Evolutionary conservation across 2,797 vertebrate species (phyloP).

Genomic region (Thunnus albacares): DNA sequence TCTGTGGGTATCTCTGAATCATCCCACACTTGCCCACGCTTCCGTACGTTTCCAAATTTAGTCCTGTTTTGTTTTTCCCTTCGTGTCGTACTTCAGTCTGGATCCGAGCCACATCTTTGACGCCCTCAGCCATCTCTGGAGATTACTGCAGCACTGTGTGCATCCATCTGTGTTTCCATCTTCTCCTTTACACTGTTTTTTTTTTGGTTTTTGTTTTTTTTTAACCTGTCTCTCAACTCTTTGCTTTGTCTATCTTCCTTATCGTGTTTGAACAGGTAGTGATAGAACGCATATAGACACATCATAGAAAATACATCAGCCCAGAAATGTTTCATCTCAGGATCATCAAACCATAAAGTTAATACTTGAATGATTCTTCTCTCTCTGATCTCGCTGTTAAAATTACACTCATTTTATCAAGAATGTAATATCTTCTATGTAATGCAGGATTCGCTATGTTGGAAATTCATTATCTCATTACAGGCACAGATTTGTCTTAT

Average conservation of each 20-base stretch:
- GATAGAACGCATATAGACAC: conserved; percentile 4
- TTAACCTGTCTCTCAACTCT: background rate
- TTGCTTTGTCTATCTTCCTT: background rate
- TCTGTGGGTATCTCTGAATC: conserved; percentile 64
- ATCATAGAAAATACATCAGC: background rate
- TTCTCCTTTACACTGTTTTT: conserved; percentile 7
- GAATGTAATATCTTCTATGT: conserved; percentile 8
- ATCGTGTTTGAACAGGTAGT: conserved; percentile 36
- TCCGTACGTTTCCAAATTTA: conserved; percentile 68
- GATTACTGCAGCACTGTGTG: conserved; percentile 53
- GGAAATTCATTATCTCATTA: background rate
- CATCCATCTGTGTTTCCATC: conserved; percentile 64
- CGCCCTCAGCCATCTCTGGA: conserved; percentile 60
- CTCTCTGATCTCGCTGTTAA: background rate
- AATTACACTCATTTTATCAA: background rate
- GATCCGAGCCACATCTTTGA: conserved; percentile 54
- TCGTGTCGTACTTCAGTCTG: conserved; percentile 41
- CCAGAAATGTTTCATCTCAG: background rate
- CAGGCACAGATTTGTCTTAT: background rate
- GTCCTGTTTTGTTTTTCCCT: conserved; percentile 61
- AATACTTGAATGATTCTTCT: background rate
- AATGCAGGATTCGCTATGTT: background rate
- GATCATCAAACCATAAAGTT: background rate
- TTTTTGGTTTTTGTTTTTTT: background rate
- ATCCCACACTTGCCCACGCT: conserved; percentile 63